Conservation (phyloP, 2,888 invertebrate species). For the Eueremaeus valkanovi region DNA sequence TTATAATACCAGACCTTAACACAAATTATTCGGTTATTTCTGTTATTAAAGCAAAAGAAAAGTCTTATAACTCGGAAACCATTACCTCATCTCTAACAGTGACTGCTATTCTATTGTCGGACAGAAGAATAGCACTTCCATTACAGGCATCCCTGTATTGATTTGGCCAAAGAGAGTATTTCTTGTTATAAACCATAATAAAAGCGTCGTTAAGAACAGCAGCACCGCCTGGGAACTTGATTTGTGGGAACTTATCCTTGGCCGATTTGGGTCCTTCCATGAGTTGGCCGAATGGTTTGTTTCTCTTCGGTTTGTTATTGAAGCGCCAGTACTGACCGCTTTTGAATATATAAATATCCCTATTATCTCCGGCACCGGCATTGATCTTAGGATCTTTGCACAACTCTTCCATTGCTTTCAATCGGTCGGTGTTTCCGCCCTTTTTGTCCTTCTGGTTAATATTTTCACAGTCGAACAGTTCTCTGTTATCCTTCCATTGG, state of each 20-base stretch:
- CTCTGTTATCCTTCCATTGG: not conserved
- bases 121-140: not conserved
- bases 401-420: not conserved
- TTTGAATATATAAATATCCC: constrained; percentile 3
- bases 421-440: not conserved
- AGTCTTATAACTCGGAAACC: not conserved
- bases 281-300: constrained; percentile 2
- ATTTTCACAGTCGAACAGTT: not conserved
- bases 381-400: constrained; percentile 12
- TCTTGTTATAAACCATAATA: not conserved
- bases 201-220: not conserved
- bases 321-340: constrained; percentile 19
- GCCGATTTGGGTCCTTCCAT: not conserved
- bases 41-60: not conserved
- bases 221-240: constrained; percentile 4
- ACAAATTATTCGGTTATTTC: not conserved
- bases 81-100: not conserved
- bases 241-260: not conserved
- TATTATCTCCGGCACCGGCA: not conserved
- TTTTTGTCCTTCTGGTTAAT: not conserved
- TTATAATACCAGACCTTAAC: constrained; percentile 4
- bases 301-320: constrained; percentile 2
- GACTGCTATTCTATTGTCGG: not conserved
- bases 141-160: not conserved
- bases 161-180: not conserved